Base-by-base conservation (phyloP, 2,113 vertebrate genomes). In the Cyprinodon tularosa region DNA sequence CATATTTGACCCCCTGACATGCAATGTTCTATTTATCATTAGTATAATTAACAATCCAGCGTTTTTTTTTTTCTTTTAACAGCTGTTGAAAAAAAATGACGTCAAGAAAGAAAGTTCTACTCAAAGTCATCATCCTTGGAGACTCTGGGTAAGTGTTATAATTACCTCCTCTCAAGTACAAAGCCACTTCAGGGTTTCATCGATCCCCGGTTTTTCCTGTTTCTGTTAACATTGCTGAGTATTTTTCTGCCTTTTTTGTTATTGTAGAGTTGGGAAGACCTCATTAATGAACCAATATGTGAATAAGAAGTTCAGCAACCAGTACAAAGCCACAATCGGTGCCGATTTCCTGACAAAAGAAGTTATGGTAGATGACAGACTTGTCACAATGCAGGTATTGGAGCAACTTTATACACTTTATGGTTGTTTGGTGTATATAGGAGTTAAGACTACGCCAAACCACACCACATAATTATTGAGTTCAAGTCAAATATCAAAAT, bases 291-390 rank as follows among this genome's bases (percentile, higher is more conserved):
- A 98, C 93, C 97, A 98, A 91, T 98, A 98, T 92, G 97, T 98
- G 90, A 98, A 98, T 93, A 98, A 98, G 95, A 98, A 98, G 92
- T 98, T 98, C 94, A 98, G 96, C 91, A 98, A 98, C 90, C 97
- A 98, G 88, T 98, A 98, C 92, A 98, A 98, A 95, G 97, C 97
- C 76, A 98, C 97, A 90, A 98, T 98, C 94, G 97, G 97, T 0
- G 97, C 97, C 37, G 97, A 98, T 92, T 98, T 98, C 82, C 95
- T 98, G 88, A 98, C 97, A 62, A 98, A 98, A 94, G 97, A 98
- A 91, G 96, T 98, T 84, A 98, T 98, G 97, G 97, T 98, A 93
- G 97, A 98, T 53, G 97, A 98, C 94, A 95, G 97, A 89, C 95
- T 98, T 87, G 97, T 98, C 78, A 98, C 97, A 76, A 98, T 98